A percentile compares a stretch with the other conserved stretches of the same genome.
Evolutionary conservation across 2,888 invertebrate genomes (phyloP).

Genomic region (Meiosimyza platycephala): DNA sequence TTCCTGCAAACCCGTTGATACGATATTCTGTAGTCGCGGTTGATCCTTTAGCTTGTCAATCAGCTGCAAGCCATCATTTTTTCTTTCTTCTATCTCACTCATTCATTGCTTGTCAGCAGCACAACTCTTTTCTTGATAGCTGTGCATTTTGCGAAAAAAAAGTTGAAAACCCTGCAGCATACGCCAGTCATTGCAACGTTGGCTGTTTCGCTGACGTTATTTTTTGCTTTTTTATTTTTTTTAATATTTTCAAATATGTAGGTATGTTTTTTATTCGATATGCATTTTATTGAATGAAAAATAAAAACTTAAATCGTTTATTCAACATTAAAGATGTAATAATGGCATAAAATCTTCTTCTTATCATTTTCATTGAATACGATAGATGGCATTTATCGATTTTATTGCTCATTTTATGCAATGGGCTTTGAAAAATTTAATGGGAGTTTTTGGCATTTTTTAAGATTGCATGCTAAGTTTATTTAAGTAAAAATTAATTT

Average conservation of each 20-base stretch:
- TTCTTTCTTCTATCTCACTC: neutral
- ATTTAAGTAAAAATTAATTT: too few species aligned
- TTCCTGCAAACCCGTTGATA: neutral
- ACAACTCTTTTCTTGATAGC: too few species aligned
- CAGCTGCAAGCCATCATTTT: neutral
- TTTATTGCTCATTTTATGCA: too few species aligned
- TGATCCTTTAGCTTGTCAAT: constrained; percentile 6
- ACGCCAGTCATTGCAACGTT: neutral
- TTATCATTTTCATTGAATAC: neutral
- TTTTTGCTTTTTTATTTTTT: too few species aligned
- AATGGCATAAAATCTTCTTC: constrained; percentile 6
- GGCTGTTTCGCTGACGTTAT: neutral
- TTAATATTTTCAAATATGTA: neutral
- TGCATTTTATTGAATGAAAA: constrained; percentile 26
- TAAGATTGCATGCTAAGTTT: too few species aligned
- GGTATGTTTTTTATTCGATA: neutral
- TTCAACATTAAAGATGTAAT: neutral
- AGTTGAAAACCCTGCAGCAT: neutral
- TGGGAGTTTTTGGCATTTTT: too few species aligned
- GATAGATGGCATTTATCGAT: too few species aligned
- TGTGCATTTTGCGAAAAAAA: neutral
- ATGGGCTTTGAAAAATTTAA: too few species aligned
- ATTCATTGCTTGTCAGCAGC: neutral
- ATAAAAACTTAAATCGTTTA: constrained; percentile 6
- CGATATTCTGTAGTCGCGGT: neutral